phyloP scores from a whole-genome alignment of 2,888 invertebrate species.

The Neoaliturus tenellus region DNA sequence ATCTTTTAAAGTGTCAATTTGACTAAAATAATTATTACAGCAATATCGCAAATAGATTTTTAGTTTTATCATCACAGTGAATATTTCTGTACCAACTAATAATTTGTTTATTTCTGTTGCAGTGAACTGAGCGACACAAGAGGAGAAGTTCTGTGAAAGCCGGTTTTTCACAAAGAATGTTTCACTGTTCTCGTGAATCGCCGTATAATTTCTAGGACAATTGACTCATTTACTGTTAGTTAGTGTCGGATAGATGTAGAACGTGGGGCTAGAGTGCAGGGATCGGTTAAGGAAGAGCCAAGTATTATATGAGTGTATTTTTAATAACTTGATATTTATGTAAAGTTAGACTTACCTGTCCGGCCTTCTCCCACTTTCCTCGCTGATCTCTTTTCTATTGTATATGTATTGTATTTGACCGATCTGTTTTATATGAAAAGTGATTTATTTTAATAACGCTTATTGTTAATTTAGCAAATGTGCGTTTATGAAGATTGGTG shows the following conservation, averaged over 20 bases:
- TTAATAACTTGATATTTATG: constrained; percentile 49
- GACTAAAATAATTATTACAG: too few relatives aligned
- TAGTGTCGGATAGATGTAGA: constrained; percentile 46
- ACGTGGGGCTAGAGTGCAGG: constrained; percentile 27
- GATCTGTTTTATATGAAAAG: constrained; percentile 52
- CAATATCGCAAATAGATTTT: too few relatives aligned
- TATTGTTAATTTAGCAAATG: constrained; percentile 30
- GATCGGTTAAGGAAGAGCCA: constrained; percentile 26
- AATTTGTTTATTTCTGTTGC: background rate
- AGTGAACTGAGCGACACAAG: constrained; percentile 30
- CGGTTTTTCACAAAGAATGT: background rate
- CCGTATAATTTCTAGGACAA: constrained; percentile 31
- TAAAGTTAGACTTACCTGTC: constrained; percentile 43
- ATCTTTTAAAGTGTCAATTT: too few relatives aligned
- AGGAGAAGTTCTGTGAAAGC: background rate
- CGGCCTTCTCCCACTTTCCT: constrained; percentile 15
- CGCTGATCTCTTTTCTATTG: constrained; percentile 51
- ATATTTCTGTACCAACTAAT: too few relatives aligned
- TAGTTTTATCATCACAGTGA: too few relatives aligned
- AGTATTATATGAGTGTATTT: constrained; percentile 52
- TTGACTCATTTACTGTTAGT: constrained; percentile 25
- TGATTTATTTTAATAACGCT: constrained; percentile 49
- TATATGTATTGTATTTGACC: constrained; percentile 40
- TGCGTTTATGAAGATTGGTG: constrained; percentile 28
- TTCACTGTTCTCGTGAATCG: background rate